These are phyloP conservation scores for Hoplodrina blanda DNA, from an alignment of 2,888 invertebrate genomes.

Conservation along the genomic window DNA sequence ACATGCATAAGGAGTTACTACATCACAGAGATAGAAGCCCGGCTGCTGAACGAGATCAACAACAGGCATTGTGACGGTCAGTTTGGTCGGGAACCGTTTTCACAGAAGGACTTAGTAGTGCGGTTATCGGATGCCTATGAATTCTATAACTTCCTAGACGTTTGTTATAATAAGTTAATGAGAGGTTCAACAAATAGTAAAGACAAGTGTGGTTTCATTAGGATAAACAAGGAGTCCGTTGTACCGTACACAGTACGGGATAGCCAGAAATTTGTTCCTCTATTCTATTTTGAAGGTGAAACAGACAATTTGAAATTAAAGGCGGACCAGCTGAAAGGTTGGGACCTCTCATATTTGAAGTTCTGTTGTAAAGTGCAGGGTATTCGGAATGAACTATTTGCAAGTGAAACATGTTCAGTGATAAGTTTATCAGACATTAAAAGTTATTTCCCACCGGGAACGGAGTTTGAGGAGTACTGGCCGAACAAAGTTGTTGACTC, in stretches of 20 bases:
- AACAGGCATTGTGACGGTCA: conserved; percentile 97
- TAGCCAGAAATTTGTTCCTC: conserved; percentile 96
- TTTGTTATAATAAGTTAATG: conserved; percentile 96
- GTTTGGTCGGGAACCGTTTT: conserved; percentile 97
- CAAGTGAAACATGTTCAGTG: conserved; percentile 97
- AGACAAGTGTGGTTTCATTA: conserved; percentile 97
- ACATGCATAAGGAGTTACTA: conserved; percentile 98
- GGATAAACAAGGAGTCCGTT: conserved; percentile 97
- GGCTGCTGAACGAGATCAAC: conserved; percentile 97
- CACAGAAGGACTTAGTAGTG: conserved; percentile 97
- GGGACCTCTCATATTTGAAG: conserved; percentile 98
- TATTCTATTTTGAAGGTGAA: conserved; percentile 97
- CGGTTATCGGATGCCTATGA: conserved; percentile 96
- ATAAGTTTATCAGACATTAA: conserved; percentile 97
- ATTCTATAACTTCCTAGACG: conserved; percentile 97
- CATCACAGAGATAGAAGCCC: conserved; percentile 97
- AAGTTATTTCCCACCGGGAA: conserved; percentile 97
- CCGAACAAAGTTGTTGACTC: conserved; percentile 96
- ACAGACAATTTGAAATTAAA: conserved; percentile 97
- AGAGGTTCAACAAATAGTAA: conserved; percentile 93
- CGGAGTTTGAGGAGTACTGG: conserved; percentile 98
- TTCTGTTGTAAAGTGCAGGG: conserved; percentile 98
- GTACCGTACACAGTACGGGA: conserved; percentile 97
- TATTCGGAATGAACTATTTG: conserved; percentile 97
- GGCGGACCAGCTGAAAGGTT: conserved; percentile 96